Evolutionary conservation across 2,797 vertebrate species (phyloP).

Genomic region (Hozukius guyotensis): DNA sequence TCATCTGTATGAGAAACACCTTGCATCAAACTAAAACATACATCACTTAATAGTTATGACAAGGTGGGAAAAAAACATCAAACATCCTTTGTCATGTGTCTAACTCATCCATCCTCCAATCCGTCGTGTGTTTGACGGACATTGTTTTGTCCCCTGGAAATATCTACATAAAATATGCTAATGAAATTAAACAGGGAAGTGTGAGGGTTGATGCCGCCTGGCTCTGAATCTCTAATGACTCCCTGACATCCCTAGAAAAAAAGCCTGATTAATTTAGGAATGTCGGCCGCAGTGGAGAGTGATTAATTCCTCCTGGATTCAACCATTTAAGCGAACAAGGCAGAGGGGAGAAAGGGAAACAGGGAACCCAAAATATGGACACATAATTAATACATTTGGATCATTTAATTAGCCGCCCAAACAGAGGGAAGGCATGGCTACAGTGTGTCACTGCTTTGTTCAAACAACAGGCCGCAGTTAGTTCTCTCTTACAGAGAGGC

Average conservation of each 20-base stretch:
- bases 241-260: constrained; percentile 64
- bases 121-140: constrained; percentile 44
- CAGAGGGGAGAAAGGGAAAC: constrained; percentile 59
- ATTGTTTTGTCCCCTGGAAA: constrained; percentile 68
- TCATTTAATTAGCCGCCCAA: constrained; percentile 77
- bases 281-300: constrained; percentile 68
- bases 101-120: constrained; percentile 40
- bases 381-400: constrained; percentile 80
- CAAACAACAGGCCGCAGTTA: constrained; percentile 60
- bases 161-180: constrained; percentile 81
- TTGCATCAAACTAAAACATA: neutral
- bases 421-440: constrained; percentile 55
- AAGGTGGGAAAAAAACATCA: constrained; percentile 13
- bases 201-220: constrained; percentile 64
- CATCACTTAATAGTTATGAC: constrained; percentile 5
- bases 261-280: constrained; percentile 82
- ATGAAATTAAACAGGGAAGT: constrained; percentile 79
- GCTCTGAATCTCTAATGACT: constrained; percentile 76
- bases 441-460: constrained; percentile 72
- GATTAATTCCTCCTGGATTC: constrained; percentile 80
- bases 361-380: constrained; percentile 67
- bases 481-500: constrained; percentile 38
- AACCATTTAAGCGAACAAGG: constrained; percentile 77
- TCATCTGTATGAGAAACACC: constrained; percentile 25
- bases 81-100: constrained; percentile 29